phyloP scores from a whole-genome alignment of 1,140 invertebrate genomes.

The Schlechtendalia chinensis region DNA sequence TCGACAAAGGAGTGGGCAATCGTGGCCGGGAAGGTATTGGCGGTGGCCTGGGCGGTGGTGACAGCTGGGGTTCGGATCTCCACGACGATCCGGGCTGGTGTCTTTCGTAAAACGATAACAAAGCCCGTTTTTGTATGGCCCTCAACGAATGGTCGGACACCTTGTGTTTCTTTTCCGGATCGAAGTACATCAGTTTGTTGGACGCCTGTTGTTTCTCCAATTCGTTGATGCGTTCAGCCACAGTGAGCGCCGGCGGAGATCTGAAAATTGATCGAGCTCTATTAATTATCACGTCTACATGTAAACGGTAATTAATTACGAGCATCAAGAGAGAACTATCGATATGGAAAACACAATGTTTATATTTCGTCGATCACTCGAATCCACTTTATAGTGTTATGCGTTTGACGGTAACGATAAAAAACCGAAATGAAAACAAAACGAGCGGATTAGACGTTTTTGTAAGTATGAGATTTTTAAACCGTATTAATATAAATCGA shows the following conservation, averaged over 20 bases:
- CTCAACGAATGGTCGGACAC: slow-evolving; percentile 75
- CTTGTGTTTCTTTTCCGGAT: slow-evolving; percentile 73
- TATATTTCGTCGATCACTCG: no score
- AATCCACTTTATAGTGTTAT: no score
- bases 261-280: slow-evolving; percentile 51
- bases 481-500: no score
- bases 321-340: no score
- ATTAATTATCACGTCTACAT: no score
- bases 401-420: no score
- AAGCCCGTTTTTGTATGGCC: slow-evolving; percentile 81
- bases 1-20: slow-evolving; percentile 60
- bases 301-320: no score
- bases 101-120: slow-evolving; percentile 80
- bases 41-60: slow-evolving; percentile 52
- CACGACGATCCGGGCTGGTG: slow-evolving; percentile 64
- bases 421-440: no score
- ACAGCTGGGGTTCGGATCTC: slow-evolving; percentile 65
- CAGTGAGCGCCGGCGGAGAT: slow-evolving; percentile 61
- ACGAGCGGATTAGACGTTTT: no score
- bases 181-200: slow-evolving; percentile 67
- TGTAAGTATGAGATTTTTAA: no score
- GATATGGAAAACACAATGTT: no score
- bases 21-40: slow-evolving; percentile 63
- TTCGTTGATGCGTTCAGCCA: slow-evolving; percentile 74
- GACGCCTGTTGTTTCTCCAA: slow-evolving; percentile 62